Percentiles rank a stretch among this genome's conserved stretches.
Evolutionary conservation across 1,140 invertebrate genomes (phyloP).

Genomic region (Sycophaga agraensis): DNA sequence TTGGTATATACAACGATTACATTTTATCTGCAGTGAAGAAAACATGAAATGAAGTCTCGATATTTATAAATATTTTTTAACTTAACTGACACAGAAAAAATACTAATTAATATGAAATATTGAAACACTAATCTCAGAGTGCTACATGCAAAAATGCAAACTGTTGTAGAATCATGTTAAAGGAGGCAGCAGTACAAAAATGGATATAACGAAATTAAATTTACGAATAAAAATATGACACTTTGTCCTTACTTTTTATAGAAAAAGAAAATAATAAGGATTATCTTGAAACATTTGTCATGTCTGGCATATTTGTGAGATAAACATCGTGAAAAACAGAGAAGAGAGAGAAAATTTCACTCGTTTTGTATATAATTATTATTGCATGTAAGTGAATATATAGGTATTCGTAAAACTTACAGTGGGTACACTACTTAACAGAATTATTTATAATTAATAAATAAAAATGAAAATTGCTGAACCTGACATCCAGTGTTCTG

Average conservation of each 20-base stretch:
- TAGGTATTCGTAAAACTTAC: conserved; percentile 27
- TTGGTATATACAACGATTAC: neutral
- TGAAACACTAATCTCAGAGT: conserved; percentile 35
- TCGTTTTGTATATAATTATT: conserved; percentile 50
- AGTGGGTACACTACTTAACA: conserved; percentile 28
- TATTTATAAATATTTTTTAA: neutral
- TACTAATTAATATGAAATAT: neutral
- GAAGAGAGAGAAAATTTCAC: conserved; percentile 12
- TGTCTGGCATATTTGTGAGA: conserved; percentile 37
- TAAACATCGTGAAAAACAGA: conserved; percentile 17
- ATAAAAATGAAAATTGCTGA: conserved; percentile 25
- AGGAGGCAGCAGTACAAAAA: conserved; percentile 49
- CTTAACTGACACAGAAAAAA: conserved; percentile 32
- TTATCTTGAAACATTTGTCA: conserved; percentile 12
- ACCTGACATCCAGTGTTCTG: conserved; percentile 33
- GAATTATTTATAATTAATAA: conserved; percentile 32
- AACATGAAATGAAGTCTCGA: neutral
- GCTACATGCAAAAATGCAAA: conserved; percentile 25
- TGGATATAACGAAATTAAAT: conserved; percentile 35
- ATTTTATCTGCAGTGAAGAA: neutral
- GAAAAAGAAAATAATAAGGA: conserved; percentile 30
- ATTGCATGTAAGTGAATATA: conserved; percentile 40
- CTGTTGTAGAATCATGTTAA: conserved; percentile 22
- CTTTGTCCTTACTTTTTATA: conserved; percentile 53
- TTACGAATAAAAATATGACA: conserved; percentile 38